Percentiles rank a stretch among this genome's conserved stretches.
phyloP scores from a whole-genome alignment of 1,140 invertebrate species.

The Brachionus paranguensis region DNA sequence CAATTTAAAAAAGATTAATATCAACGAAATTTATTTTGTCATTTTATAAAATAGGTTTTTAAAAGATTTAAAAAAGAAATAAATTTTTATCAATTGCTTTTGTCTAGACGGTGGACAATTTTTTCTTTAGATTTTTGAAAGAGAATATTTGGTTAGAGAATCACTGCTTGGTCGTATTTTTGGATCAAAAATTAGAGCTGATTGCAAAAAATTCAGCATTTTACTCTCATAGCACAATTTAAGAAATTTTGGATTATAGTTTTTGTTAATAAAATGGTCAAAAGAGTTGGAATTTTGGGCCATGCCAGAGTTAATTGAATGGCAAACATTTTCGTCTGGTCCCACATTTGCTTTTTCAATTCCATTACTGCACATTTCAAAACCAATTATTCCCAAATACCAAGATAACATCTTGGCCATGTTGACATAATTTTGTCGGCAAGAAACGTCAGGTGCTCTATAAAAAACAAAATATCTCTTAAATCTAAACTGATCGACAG shows the following conservation, averaged over 20 bases:
- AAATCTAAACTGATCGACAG: not conserved
- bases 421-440: not conserved
- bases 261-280: not conserved
- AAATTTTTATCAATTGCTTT: too few relatives aligned
- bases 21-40: too few relatives aligned
- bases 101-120: too few relatives aligned
- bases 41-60: too few relatives aligned
- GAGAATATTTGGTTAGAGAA: not conserved
- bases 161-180: not conserved
- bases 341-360: not conserved
- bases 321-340: not conserved
- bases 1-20: too few relatives aligned
- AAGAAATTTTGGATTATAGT: not conserved
- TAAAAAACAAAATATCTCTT: conserved; percentile 15
- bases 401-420: not conserved
- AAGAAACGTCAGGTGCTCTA: conserved; percentile 8
- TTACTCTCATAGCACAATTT: not conserved
- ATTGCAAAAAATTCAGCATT: not conserved
- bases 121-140: not conserved
- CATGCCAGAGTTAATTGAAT: not conserved
- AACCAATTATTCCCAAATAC: conserved; percentile 19
- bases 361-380: conserved; percentile 32
- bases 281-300: not conserved
- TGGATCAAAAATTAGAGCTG: not conserved
- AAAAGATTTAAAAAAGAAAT: too few relatives aligned